Evolutionary conservation across 1,140 invertebrate species (phyloP).

Genomic region (Nylanderia fulva): DNA sequence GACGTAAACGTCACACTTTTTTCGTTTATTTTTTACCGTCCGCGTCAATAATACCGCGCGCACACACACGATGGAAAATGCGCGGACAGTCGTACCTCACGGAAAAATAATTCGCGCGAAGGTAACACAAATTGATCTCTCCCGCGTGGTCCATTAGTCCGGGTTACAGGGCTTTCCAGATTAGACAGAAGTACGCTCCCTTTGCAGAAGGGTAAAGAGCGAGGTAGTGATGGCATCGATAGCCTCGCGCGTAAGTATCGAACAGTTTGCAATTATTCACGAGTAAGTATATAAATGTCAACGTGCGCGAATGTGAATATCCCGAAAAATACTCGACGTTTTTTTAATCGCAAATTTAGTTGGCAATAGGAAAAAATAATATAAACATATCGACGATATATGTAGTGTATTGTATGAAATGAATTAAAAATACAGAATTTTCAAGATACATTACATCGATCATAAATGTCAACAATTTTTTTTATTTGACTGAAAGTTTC

Average conservation of each 20-base stretch:
- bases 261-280: conserved; percentile 14
- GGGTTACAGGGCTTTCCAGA: conserved; percentile 65
- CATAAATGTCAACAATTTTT: background rate
- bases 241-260: conserved; percentile 1
- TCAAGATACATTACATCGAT: background rate
- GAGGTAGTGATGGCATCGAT: background rate
- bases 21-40: conserved; percentile 38
- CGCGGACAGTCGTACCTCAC: conserved; percentile 42
- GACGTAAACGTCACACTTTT: conserved; percentile 9
- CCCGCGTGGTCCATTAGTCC: conserved; percentile 72
- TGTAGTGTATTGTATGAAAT: background rate
- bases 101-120: conserved; percentile 70
- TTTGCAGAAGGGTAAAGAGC: background rate
- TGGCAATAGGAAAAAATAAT: background rate
- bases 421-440: background rate
- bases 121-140: conserved; percentile 74
- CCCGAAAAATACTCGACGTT: background rate
- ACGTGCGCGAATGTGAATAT: background rate
- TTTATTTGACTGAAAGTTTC: background rate
- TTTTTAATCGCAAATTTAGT: background rate
- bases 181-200: conserved; percentile 54
- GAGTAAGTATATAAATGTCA: conserved; percentile 19
- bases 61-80: conserved; percentile 35
- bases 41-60: conserved; percentile 48
- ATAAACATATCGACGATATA: background rate